Percentiles rank a stretch among this genome's conserved stretches.
These are phyloP conservation scores for Octodon degus DNA, from an alignment of 2,113 vertebrate species.

Conservation along the genomic window DNA sequence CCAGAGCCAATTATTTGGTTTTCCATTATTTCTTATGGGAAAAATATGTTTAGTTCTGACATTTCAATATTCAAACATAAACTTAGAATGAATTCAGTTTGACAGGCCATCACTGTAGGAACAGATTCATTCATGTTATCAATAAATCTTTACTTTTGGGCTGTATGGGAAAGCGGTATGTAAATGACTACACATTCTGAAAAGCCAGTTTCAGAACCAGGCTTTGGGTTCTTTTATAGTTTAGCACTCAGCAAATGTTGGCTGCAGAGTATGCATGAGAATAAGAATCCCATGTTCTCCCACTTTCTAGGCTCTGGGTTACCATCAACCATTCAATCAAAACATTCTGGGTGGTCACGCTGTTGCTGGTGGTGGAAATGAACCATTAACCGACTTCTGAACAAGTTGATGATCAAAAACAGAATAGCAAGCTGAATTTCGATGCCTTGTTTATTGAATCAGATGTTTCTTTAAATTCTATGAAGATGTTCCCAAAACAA, in stretches of 20 bases:
- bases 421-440: neutral
- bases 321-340: neutral
- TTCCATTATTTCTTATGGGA: neutral
- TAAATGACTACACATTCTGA: neutral
- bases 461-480: neutral
- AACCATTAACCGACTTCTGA: neutral
- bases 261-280: neutral
- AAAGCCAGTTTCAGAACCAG: neutral
- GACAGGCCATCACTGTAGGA: neutral
- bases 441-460: neutral
- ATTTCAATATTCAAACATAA: neutral
- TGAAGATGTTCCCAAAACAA: neutral
- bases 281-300: neutral
- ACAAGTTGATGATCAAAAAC: neutral
- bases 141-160: conserved; percentile 14
- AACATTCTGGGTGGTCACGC: neutral
- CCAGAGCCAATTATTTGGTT: neutral
- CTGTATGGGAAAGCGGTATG: neutral
- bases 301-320: neutral
- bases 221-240: neutral
- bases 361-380: neutral
- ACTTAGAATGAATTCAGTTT: neutral
- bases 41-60: neutral
- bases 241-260: neutral
- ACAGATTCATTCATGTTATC: neutral